phyloP scores from a whole-genome alignment of 2,113 vertebrate species.

The Rhombomys opimus region DNA sequence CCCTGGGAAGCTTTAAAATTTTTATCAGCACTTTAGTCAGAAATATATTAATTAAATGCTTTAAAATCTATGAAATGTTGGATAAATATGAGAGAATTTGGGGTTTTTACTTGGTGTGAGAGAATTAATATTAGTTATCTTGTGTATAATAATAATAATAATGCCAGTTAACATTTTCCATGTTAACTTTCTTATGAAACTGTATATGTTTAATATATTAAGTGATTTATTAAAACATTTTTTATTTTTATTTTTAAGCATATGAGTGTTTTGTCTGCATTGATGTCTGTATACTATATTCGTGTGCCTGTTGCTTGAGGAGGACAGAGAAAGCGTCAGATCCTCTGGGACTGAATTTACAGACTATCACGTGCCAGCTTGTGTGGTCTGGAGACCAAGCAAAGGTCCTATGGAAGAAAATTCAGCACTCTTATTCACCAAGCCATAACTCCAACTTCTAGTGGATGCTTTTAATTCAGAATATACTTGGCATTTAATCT shows the following conservation, averaged over 20 bases:
- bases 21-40: constrained; percentile 46
- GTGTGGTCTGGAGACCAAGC: background rate
- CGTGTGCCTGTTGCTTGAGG: background rate
- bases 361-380: background rate
- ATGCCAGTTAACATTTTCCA: background rate
- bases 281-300: background rate
- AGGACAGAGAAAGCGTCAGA: background rate
- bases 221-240: background rate
- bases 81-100: background rate
- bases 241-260: background rate
- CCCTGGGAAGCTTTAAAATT: constrained; percentile 55
- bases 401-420: background rate
- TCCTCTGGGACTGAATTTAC: background rate
- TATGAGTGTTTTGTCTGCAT: background rate
- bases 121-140: background rate
- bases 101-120: background rate
- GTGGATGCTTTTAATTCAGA: constrained; percentile 7
- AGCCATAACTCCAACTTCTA: background rate
- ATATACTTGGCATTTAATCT: background rate
- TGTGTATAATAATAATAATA: too few relatives aligned
- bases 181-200: background rate
- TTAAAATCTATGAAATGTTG: constrained; percentile 14
- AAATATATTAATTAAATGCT: constrained; percentile 43
- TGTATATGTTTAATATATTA: background rate
- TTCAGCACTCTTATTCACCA: background rate